Evolutionary conservation across 2,113 vertebrate genomes (phyloP).

Genomic region (Garra rufa): DNA sequence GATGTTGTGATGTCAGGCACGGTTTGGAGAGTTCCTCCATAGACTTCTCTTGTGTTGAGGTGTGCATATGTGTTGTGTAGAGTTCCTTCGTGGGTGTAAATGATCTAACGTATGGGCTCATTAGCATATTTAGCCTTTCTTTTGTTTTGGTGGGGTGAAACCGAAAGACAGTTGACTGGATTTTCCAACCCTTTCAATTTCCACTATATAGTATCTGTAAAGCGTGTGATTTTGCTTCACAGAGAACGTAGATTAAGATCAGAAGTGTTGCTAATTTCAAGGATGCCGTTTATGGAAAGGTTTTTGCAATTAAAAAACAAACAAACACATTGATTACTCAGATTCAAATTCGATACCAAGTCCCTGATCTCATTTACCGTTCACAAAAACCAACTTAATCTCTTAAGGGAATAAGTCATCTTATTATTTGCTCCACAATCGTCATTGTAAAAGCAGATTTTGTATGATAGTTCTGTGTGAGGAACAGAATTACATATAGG

Average conservation of each 20-base stretch:
- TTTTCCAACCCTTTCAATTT: slow-evolving; percentile 41
- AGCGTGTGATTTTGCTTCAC: not conserved
- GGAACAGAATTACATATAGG: not conserved
- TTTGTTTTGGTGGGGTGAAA: slow-evolving; percentile 16
- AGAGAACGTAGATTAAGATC: not conserved
- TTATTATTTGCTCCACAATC: not conserved
- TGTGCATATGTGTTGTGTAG: not conserved
- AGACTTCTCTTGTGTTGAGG: not conserved
- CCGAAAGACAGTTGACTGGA: slow-evolving; percentile 25
- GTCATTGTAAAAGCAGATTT: not conserved
- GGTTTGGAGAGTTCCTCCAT: not conserved
- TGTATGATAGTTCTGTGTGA: not conserved
- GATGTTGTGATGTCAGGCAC: not conserved
- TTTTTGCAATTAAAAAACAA: not conserved
- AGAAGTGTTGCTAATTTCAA: not conserved
- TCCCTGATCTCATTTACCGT: not conserved
- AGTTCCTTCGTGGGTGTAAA: not conserved
- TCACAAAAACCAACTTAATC: not conserved
- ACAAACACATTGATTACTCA: not conserved
- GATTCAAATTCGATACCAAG: not conserved
- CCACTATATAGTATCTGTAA: slow-evolving; percentile 1
- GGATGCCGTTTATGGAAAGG: not conserved
- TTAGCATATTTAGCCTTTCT: not conserved
- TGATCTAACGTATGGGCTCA: not conserved
- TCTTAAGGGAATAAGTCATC: not conserved